These are phyloP conservation scores for Castor canadensis DNA, from an alignment of 2,113 vertebrate genomes.

Conservation along the genomic window DNA sequence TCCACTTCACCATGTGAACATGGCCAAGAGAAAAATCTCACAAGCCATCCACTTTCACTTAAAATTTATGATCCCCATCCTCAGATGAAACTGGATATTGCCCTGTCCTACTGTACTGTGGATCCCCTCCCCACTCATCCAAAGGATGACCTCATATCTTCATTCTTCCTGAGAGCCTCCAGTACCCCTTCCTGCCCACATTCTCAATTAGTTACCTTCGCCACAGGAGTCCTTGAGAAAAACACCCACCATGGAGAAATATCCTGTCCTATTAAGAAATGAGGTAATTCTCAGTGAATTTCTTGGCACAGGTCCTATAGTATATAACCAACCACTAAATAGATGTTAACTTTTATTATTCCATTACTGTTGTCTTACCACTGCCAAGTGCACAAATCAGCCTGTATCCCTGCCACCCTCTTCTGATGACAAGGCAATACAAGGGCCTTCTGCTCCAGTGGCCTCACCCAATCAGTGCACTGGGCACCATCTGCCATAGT, in stretches of 20 bases:
- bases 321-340: not conserved
- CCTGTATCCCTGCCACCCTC: not conserved
- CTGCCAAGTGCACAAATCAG: not conserved
- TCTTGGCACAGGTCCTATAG: not conserved
- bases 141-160: not conserved
- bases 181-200: not conserved
- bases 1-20: not conserved
- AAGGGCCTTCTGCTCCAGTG: too few species aligned
- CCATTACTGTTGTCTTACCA: not conserved
- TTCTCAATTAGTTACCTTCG: conserved; percentile 1
- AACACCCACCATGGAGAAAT: not conserved
- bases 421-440: not conserved
- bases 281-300: conserved; percentile 13
- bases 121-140: not conserved
- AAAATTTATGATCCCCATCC: not conserved
- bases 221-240: not conserved
- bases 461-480: not conserved
- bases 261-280: not conserved
- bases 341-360: conserved; percentile 39
- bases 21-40: not conserved
- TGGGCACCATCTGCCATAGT: too few species aligned
- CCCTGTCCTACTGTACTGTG: not conserved
- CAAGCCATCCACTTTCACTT: not conserved
- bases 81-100: not conserved
- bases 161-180: not conserved